These are phyloP conservation scores for Camponotus vicinus DNA, from an alignment of 1,140 invertebrate species.

Conservation along the genomic window DNA sequence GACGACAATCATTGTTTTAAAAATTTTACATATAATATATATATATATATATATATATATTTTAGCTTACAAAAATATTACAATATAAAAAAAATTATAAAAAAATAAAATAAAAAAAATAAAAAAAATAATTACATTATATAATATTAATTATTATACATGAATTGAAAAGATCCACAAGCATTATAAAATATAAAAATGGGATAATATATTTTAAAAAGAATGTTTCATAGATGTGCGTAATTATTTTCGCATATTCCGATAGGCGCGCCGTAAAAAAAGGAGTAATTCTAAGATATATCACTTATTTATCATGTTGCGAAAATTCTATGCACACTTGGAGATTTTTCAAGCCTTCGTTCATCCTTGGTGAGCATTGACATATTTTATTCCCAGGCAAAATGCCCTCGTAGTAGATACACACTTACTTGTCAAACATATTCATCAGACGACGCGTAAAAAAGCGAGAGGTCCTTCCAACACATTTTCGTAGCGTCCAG, in stretches of 20 bases:
- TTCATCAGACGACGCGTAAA: constrained; percentile 38
- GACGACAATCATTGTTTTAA: no score
- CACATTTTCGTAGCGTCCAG: constrained; percentile 24
- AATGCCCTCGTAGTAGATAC: not conserved
- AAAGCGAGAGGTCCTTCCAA: constrained; percentile 33
- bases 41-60: no score
- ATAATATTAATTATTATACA: not conserved
- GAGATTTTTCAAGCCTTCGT: constrained; percentile 19
- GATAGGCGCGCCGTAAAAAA: not conserved
- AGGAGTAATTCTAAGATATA: constrained; percentile 23
- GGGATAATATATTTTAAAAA: not conserved
- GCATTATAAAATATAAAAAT: not conserved
- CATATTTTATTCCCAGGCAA: constrained; percentile 43
- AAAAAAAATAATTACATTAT: no score
- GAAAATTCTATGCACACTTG: constrained; percentile 17
- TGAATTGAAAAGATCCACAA: not conserved
- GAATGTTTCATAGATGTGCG: not conserved
- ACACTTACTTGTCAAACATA: constrained; percentile 24
- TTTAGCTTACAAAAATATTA: no score
- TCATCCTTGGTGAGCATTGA: not conserved
- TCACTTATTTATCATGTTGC: not conserved
- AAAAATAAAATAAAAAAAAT: no score
- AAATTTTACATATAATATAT: no score
- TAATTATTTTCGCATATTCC: not conserved
- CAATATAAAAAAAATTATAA: no score